Evolutionary conservation across 2,113 vertebrate species (phyloP).

Genomic region (Aspiorhynchus laticeps): DNA sequence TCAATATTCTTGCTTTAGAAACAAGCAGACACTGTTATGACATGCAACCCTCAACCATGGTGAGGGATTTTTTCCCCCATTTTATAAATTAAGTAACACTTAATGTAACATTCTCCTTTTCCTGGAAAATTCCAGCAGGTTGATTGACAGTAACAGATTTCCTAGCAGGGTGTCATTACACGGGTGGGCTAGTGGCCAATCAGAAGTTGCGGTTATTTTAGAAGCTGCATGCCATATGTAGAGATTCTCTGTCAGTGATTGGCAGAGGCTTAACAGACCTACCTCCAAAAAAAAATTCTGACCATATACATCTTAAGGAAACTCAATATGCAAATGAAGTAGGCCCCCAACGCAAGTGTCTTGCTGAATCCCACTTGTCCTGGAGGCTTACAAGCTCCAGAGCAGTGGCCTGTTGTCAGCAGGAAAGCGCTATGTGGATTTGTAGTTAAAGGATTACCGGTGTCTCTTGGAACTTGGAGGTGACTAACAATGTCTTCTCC

Average conservation of each 20-base stretch:
- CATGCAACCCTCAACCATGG: slow-evolving; percentile 58
- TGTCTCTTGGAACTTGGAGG: slow-evolving; percentile 70
- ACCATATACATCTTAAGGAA: slow-evolving; percentile 79
- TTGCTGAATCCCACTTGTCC: slow-evolving; percentile 61
- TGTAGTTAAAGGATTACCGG: slow-evolving; percentile 66
- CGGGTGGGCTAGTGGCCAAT: slow-evolving; percentile 82
- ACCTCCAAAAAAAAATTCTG: slow-evolving; percentile 58
- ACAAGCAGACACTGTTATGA: slow-evolving; percentile 58
- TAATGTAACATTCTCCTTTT: slow-evolving; percentile 74
- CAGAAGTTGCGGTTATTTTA: slow-evolving; percentile 85
- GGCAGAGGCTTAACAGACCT: slow-evolving; percentile 77
- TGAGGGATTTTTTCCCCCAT: slow-evolving; percentile 49
- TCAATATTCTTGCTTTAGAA: background rate
- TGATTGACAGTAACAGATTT: slow-evolving; percentile 85
- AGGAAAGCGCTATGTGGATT: slow-evolving; percentile 76
- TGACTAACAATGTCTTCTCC: slow-evolving; percentile 82
- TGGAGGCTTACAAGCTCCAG: slow-evolving; percentile 69
- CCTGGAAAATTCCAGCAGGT: slow-evolving; percentile 73
- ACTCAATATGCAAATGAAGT: slow-evolving; percentile 80
- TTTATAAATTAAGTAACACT: slow-evolving; percentile 64
- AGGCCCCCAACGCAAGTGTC: slow-evolving; percentile 67
- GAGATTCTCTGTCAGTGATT: slow-evolving; percentile 77
- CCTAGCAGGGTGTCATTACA: slow-evolving; percentile 55
- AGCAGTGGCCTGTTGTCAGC: slow-evolving; percentile 73
- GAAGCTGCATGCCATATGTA: slow-evolving; percentile 88